Evolutionary conservation across 2,113 vertebrate species (phyloP), one percentile per base, ranked within the genome.

Genomic region (Amphiprion percula): DNA sequence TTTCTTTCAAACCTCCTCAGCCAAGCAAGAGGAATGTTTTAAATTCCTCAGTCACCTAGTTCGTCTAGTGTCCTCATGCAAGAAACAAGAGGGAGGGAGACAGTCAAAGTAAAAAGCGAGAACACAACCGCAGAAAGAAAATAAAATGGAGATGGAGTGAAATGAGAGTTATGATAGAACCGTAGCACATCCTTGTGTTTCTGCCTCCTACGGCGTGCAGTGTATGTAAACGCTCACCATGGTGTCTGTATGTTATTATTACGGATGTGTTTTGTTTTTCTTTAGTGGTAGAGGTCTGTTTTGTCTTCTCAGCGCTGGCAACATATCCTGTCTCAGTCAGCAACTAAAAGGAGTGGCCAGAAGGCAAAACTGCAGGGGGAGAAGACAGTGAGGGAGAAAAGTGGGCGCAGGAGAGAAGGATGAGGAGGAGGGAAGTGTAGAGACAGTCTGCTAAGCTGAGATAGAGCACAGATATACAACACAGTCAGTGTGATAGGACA

Each of bases 41-140:
- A 86, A 83, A 94, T 94, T 94, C 89, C 85, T 87, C 73, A 63
- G 67, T 92, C 81, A 90, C 89, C 87, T 88, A 88, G 73, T 88
- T 90, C 53, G 61, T 86, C 71, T 68, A 74, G 80, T 88, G 80
- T 87, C 87, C 75, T 88, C 64, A 56, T 70, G 54, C 41, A 66
- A 72, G 70, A 79, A 80, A 86, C 58, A 67, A 72, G 39, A 68
- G 54, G 49, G 66, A 65, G 10, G 41, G 60, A 83, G 53, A 61
- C 44, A 47, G 72, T 76, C 65, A 64, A 65, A 44, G 28, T 37
- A n/a, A 52, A 62, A 54, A 26, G n/a, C 65, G 49, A 76, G 46
- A 87, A 82, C 74, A 72, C 39, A 68, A 39, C 15, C 12, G 15
- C 41, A 10, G 61, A 82, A 73, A 53, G 49, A 65, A 68, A 70